Base-by-base conservation (phyloP, 2,113 vertebrate species). In the Neopipo cinnamomea region DNA sequence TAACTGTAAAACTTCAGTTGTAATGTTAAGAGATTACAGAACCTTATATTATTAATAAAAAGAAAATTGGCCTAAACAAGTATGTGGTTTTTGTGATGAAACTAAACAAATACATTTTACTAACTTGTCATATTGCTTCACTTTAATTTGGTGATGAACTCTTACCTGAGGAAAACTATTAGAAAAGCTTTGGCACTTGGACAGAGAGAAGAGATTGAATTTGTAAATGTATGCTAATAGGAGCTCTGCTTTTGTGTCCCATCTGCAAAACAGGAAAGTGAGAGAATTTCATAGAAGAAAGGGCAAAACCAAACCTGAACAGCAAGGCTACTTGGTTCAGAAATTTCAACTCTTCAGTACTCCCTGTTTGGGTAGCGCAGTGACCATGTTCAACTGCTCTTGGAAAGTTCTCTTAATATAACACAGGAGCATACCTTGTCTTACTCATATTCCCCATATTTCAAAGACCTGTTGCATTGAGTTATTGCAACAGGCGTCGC, bases 1-100 rank as follows among this genome's bases (percentile, higher is more conserved):
- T 98, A 96, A 97, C 89, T 98, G 96, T 98, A 97, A 97, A 97
- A 97, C 79, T 93, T 83, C 82, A 96, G 94, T 94, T 98, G 96
- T 97, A 97, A 97, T 95, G 93, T 98, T 95, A 97, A 97, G 58
- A 97, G 91, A 97, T 95, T 95, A 97, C 95, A 97, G 95, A 97
- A 97, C 82, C 66, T 95, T 97, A 96, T 95, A 95, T 97, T 97
- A 94, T 95, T 98, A 98, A 98, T 98, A 97, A 98, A 98, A 97
- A 94, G 72, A 94, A 97, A 96, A 95, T 89, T 50, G 24, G 93
- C 85, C 94, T 97, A 95, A 97, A 88, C 28, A 44, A 70, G 31
- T 52, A 87, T 2, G 76, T 92, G 74, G 4, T 92, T 96, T 77
- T 94, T 97, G 91, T 95, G 96, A 93, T 94, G 55, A 91, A 93